Evolutionary conservation across 2,797 vertebrate genomes (phyloP), one percentile per base, ranked within the genome.

Genomic region (Gallinago stenura): DNA sequence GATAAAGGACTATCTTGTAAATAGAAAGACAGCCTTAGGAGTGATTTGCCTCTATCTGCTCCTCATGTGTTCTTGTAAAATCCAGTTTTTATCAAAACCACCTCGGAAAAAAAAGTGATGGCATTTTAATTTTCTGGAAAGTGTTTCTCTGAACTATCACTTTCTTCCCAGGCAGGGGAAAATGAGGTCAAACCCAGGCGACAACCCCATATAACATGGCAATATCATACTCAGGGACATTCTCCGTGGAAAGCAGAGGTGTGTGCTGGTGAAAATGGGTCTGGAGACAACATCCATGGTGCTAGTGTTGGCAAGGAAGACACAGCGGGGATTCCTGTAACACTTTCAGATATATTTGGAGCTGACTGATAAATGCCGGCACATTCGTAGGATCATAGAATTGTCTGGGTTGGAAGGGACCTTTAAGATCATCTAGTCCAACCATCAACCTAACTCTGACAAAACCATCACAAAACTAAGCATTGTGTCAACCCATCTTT

Each of bases 311-410:
- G 19, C 31, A 53, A 11, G 62, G 50, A 71, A 75, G 58, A 15
- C 20, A 7, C 3, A 3, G 12, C 0, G 0, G 24, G 31, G 33
- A 39, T 71, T 75, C 15, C 43, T 28, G 2, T 19, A 54, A 62
- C 26, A 24, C 6, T 60, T 61, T 45, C 30, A 37, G 61, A 6
- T 30, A 35, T 10, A 12, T 50, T 46, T 51, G 50, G 46, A 79
- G 39, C 28, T 53, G 77, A 3, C 35, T 45, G 71, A 58, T 37
- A 46, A 83, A 72, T 35, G 8, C 31, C 13, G 14, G 15, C 64
- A 31, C 5, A 4, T 30, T 53, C 10, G 11, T 53, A 30, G 51
- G 30, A 53, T 54, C 28, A 54, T 31, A 54, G 51, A 54, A 54
- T 19, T 54, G 17, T 19, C 51, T 31, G 17, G 28, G 51, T 54